Evolutionary conservation across 1,140 invertebrate genomes (phyloP), one percentile per base, ranked within the genome.

Genomic region (Drosophila paulistorum): DNA sequence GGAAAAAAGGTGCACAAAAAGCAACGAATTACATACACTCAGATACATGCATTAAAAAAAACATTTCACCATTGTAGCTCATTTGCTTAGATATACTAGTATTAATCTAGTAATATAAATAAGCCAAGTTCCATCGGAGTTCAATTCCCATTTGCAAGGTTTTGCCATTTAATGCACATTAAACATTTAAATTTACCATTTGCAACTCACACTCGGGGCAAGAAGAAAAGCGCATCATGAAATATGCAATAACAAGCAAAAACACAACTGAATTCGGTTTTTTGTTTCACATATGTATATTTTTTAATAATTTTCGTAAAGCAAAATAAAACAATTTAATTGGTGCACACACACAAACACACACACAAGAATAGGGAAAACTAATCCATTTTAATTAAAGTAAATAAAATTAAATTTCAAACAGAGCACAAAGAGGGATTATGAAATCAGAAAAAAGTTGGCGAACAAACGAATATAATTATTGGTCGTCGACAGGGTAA

Each of bases 351-450:
- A 30, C 42, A 45, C 35, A 37, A 5, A 37, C 37, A 17, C 1
- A 17, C 17, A 23, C 54, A 23, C 62, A 66, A 42, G 67, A 57
- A 59, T 48, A 33, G 51, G 2, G 13, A 65, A 65, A 81, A 75
- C 77, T 78, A 87, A 89, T 87, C 84, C 74, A 87, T 87, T 89
- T 87, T 89, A 87, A 87, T 87, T 87, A 87, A 89, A 78, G 84
- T 77, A 87, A 87, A 87, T 89, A 89, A 70, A 68, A 78, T 78
- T 61, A 58, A 78, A 74, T 89, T 87, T 73, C 74, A 87, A 77
- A 84, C 80, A 54, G 67, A 17, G 48, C 64, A 59, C 68, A 79
- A 70, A 81, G 39, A 59, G 63, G 61, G 86, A 84, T 89, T 81
- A 87, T 71, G 42, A 6, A 55, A 45, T 20, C 45, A 48, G 37